Evolutionary conservation across 2,888 invertebrate species (phyloP).

Genomic region (Esperia sulphurella): DNA sequence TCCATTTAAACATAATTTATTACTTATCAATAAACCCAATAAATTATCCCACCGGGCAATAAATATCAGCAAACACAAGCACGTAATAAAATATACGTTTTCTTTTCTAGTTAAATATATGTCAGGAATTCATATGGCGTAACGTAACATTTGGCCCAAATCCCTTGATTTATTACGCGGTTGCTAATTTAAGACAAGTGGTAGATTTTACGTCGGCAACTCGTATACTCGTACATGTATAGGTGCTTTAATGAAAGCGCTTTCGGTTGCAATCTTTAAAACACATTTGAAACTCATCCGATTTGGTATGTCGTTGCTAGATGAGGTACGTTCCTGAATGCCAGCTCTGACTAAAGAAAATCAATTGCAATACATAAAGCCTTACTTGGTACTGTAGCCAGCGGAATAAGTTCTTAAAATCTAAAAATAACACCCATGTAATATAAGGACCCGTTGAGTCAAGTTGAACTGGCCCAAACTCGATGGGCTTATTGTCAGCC

Average conservation of each 20-base stretch:
- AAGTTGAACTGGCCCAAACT: too few species aligned
- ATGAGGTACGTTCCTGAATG: too few species aligned
- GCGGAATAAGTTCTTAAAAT: too few species aligned
- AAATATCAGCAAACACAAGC: constrained; percentile 8
- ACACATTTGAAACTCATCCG: neutral
- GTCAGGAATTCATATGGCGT: constrained; percentile 47
- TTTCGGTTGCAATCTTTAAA: neutral
- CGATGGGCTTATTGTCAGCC: too few species aligned
- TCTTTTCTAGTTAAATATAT: constrained; percentile 32
- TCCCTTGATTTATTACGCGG: constrained; percentile 55
- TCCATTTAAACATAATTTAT: neutral
- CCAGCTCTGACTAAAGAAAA: too few species aligned
- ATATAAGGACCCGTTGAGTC: too few species aligned
- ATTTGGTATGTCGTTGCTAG: too few species aligned
- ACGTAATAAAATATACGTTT: constrained; percentile 5
- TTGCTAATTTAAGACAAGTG: constrained; percentile 63
- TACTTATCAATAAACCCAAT: neutral
- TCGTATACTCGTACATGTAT: too few species aligned
- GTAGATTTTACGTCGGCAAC: constrained; percentile 34
- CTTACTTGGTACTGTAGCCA: too few species aligned
- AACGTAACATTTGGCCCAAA: constrained; percentile 44
- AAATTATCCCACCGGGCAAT: neutral
- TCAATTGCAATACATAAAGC: too few species aligned
- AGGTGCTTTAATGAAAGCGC: constrained; percentile 7
- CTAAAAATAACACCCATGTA: too few species aligned